These are phyloP conservation scores for Pseudomyrmex sp. DNA, from an alignment of 1,140 invertebrate species.

Conservation along the genomic window DNA sequence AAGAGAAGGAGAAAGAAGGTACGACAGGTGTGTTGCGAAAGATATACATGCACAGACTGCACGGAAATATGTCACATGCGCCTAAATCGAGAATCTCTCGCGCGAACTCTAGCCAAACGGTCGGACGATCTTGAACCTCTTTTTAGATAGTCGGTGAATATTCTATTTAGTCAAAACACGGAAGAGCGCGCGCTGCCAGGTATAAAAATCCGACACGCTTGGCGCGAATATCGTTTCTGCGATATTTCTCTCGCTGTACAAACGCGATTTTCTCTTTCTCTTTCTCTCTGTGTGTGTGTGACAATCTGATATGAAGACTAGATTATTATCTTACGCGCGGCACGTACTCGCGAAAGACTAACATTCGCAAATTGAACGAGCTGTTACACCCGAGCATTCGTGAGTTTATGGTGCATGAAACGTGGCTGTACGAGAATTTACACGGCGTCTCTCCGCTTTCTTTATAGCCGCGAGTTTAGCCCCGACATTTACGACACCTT, in stretches of 20 bases:
- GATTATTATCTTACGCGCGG: slow-evolving; percentile 22
- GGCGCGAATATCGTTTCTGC: neutral
- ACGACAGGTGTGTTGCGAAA: slow-evolving; percentile 59
- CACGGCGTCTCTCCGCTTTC: slow-evolving; percentile 56
- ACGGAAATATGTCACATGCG: slow-evolving; percentile 44
- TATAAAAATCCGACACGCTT: slow-evolving; percentile 21
- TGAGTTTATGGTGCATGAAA: slow-evolving; percentile 74
- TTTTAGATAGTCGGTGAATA: slow-evolving; percentile 18
- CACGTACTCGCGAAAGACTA: neutral
- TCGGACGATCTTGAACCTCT: slow-evolving; percentile 48
- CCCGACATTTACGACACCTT: slow-evolving; percentile 52
- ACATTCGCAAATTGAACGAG: slow-evolving; percentile 39
- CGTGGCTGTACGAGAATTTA: slow-evolving; percentile 51
- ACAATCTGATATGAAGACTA: neutral
- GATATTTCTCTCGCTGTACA: neutral
- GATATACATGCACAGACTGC: slow-evolving; percentile 20
- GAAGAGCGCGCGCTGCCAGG: neutral
- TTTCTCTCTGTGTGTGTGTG: neutral
- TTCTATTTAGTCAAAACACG: slow-evolving; percentile 29
- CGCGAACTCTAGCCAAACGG: slow-evolving; percentile 34
- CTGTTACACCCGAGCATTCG: slow-evolving; percentile 57
- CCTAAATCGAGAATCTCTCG: slow-evolving; percentile 44
- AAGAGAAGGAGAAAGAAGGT: neutral
- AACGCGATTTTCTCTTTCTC: neutral
- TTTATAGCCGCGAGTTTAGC: slow-evolving; percentile 57